Base-by-base conservation (phyloP, 2,888 invertebrate species). In the Thera britannica region DNA sequence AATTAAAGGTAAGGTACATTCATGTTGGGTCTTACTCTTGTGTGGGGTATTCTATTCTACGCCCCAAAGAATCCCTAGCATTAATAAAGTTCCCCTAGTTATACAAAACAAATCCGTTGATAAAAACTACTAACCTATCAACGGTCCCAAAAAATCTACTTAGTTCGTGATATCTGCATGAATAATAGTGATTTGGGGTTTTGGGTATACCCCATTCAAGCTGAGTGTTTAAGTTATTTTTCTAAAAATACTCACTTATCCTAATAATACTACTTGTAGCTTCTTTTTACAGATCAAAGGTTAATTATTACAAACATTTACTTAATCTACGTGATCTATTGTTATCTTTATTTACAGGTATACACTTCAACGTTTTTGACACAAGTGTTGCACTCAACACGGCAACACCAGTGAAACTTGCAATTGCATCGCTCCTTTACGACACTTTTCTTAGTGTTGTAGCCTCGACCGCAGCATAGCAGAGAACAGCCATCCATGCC, bases 321-420 rank as follows among this genome's bases (percentile, higher is more conserved):
- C 2, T 41, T 5, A 7, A 1, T 41, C 2, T 5, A 41, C 41
- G 4, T 7, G 7, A 6, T 41, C 1, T 52, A 12, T 51, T 1
- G 1, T 23, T 51, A 34, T 52, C 1, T 11, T 54, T 85, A 98
- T 95, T 98, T 98, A 95, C 98, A 98, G 71, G 97, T 97, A 85
- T 98, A 96, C 72, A 97, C 92, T 85, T 98, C 98, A 72, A 96
- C 94, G 77, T 95, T 95, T 80, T 95, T 95, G 74, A 96, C 95
- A 89, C 99, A 99, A 58, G 97, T 97, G 87, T 98, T 97, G 90
- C 99, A 99, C 84, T 98, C 96, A 58, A 99, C 98, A 78, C 96
- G 96, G 90, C 99, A 99, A 91, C 99, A 99, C 98, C 99, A 99
- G 83, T 98, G 97, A 87, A 99, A 99, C 90, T 98, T 98, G 95